Conservation (phyloP, 2,797 vertebrate species). For the Harpagifer antarcticus region DNA sequence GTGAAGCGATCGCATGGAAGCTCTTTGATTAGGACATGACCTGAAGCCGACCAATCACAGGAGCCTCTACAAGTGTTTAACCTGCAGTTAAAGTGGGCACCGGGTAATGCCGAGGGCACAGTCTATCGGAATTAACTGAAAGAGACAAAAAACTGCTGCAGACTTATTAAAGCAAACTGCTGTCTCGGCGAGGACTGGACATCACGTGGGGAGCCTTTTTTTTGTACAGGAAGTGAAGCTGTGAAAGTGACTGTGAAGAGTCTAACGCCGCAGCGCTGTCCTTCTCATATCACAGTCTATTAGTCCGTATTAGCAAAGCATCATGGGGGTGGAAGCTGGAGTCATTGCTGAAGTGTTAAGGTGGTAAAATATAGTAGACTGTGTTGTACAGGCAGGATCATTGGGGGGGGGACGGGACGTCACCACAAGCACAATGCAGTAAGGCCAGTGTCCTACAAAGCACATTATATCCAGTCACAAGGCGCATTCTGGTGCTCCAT, state of each 20-base stretch:
- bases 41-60: slow-evolving; percentile 19
- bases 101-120: slow-evolving; percentile 39
- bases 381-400: not conserved
- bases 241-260: slow-evolving; percentile 20
- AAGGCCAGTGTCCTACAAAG: slow-evolving; percentile 39
- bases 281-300: slow-evolving; percentile 17
- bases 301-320: slow-evolving; percentile 8
- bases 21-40: slow-evolving; percentile 20
- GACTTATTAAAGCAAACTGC: slow-evolving; percentile 23
- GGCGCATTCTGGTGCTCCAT: slow-evolving; percentile 32
- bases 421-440: slow-evolving; percentile 33
- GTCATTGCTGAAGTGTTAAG: slow-evolving; percentile 20
- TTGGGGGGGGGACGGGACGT: slow-evolving; percentile 5
- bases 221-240: slow-evolving; percentile 58
- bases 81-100: slow-evolving; percentile 18
- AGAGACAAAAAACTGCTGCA: slow-evolving; percentile 14
- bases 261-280: slow-evolving; percentile 23
- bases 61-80: slow-evolving; percentile 37
- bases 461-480: slow-evolving; percentile 45
- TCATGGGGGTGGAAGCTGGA: slow-evolving; percentile 14
- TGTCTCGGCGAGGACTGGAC: slow-evolving; percentile 17
- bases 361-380: slow-evolving; percentile 1
- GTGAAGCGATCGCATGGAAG: slow-evolving; percentile 1
- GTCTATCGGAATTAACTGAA: not conserved
- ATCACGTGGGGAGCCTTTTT: slow-evolving; percentile 30